phyloP scores from a whole-genome alignment of 2,797 vertebrate genomes.

The Gadopsis bispinosus region DNA sequence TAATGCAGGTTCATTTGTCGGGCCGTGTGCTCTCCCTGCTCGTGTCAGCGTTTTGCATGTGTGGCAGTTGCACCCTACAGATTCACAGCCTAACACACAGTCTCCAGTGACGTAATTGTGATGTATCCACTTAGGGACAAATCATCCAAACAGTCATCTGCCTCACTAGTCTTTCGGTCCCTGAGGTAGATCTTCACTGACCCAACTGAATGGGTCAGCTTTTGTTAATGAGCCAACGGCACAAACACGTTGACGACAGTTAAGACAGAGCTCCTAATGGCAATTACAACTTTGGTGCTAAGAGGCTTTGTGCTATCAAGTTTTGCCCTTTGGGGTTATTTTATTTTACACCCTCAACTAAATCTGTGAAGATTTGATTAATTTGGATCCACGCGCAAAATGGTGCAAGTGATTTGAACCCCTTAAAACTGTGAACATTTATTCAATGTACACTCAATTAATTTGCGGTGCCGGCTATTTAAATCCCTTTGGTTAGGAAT shows the following conservation, averaged over 20 bases:
- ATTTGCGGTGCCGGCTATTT: slow-evolving; percentile 44
- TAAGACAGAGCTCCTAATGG: slow-evolving; percentile 38
- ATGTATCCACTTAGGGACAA: slow-evolving; percentile 79
- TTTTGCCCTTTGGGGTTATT: slow-evolving; percentile 40
- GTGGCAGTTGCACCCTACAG: slow-evolving; percentile 51
- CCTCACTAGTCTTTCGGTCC: slow-evolving; percentile 71
- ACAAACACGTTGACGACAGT: slow-evolving; percentile 63
- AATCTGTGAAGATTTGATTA: slow-evolving; percentile 37
- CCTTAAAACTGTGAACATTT: slow-evolving; percentile 38
- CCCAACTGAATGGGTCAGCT: slow-evolving; percentile 72
- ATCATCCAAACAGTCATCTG: slow-evolving; percentile 80
- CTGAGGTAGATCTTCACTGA: slow-evolving; percentile 70
- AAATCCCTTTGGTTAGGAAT: slow-evolving; percentile 44
- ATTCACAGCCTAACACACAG: slow-evolving; percentile 54
- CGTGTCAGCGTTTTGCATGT: slow-evolving; percentile 60
- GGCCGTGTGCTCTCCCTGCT: slow-evolving; percentile 11
- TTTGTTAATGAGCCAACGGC: slow-evolving; percentile 78
- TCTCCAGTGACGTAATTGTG: slow-evolving; percentile 69
- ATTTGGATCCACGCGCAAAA: slow-evolving; percentile 48
- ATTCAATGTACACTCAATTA: slow-evolving; percentile 38
- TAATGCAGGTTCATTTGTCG: slow-evolving; percentile 52
- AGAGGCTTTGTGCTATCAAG: slow-evolving; percentile 47
- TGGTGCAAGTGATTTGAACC: slow-evolving; percentile 47
- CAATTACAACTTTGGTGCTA: slow-evolving; percentile 40
- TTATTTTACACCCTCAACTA: slow-evolving; percentile 40